Evolutionary conservation across 2,888 invertebrate genomes (phyloP).

Genomic region (Rhaphigaster nebulosa): DNA sequence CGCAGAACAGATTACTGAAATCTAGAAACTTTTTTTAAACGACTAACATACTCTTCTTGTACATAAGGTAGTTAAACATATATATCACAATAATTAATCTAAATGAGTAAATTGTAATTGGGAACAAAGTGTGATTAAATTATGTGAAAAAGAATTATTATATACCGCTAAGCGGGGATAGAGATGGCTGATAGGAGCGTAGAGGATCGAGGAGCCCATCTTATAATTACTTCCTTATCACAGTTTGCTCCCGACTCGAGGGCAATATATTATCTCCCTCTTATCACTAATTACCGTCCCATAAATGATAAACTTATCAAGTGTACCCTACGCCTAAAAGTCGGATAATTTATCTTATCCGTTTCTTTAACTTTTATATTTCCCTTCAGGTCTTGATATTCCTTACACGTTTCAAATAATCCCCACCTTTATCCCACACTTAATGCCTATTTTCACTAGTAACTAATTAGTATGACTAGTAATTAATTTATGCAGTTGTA

Average conservation of each 20-base stretch:
- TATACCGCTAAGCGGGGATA: neutral
- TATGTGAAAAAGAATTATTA: neutral
- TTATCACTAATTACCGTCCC: conserved; percentile 5
- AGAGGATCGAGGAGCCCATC: neutral
- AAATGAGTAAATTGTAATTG: neutral
- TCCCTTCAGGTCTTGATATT: neutral
- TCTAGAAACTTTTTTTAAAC: neutral
- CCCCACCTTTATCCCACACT: neutral
- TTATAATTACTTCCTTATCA: conserved; percentile 22
- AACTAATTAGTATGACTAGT: no score
- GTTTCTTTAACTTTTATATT: neutral
- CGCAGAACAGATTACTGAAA: neutral
- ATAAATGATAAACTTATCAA: conserved; percentile 22
- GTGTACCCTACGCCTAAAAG: neutral
- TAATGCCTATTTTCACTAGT: neutral
- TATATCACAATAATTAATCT: neutral
- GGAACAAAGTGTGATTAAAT: neutral
- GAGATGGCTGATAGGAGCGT: neutral
- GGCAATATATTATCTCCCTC: neutral
- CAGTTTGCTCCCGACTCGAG: neutral
- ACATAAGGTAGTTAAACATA: neutral
- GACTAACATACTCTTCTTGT: no score
- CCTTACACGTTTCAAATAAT: neutral
- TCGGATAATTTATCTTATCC: neutral
- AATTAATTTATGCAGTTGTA: no score